These are phyloP conservation scores for Ariolimax columbianus DNA, from an alignment of 2,888 invertebrate species.

Conservation along the genomic window DNA sequence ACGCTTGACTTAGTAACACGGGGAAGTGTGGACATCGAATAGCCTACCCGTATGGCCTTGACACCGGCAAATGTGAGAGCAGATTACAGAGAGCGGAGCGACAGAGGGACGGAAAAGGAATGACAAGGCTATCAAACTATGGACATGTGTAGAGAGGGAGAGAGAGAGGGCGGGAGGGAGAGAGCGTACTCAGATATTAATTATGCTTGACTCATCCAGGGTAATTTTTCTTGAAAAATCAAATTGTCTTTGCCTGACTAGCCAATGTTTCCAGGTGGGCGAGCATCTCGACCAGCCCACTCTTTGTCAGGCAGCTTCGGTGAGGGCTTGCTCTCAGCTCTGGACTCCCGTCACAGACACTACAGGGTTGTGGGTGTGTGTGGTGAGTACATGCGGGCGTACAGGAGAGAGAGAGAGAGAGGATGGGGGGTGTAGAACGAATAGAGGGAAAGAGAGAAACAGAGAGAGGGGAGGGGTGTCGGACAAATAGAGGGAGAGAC, in stretches of 20 bases:
- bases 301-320: background rate
- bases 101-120: slow-evolving; percentile 11
- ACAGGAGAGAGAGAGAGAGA: background rate
- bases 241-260: slow-evolving; percentile 60
- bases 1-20: slow-evolving; percentile 31
- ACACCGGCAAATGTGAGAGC: background rate
- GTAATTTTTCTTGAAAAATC: slow-evolving; percentile 60
- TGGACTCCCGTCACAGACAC: background rate
- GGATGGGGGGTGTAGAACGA: background rate
- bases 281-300: slow-evolving; percentile 10
- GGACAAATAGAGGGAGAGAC: background rate
- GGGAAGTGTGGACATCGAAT: background rate
- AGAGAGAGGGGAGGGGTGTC: background rate
- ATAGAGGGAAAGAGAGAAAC: background rate
- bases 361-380: background rate
- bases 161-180: slow-evolving; percentile 7
- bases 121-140: background rate
- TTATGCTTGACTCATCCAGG: slow-evolving; percentile 64
- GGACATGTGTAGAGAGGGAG: background rate
- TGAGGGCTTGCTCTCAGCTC: background rate
- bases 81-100: background rate
- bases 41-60: slow-evolving; percentile 3
- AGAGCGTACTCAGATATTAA: slow-evolving; percentile 56
- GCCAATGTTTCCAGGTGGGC: slow-evolving; percentile 52
- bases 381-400: background rate